These are phyloP conservation scores for Cydia amplana DNA, from an alignment of 1,140 invertebrate species.

Conservation along the genomic window DNA sequence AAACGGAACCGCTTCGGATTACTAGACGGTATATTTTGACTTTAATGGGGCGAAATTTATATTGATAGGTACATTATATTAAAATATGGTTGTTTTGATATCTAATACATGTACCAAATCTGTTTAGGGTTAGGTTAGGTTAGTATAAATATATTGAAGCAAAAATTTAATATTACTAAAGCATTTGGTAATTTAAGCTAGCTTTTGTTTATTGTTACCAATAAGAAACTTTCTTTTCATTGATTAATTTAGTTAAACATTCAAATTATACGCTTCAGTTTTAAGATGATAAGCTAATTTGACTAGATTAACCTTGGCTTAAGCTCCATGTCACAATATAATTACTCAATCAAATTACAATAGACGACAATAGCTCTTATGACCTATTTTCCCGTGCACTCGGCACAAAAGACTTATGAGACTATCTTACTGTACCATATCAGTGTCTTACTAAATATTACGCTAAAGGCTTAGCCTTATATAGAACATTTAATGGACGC, in stretches of 20 bases:
- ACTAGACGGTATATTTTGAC: not conserved
- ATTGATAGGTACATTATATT: not conserved
- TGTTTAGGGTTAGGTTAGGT: too few relatives aligned
- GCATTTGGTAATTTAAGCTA: too few relatives aligned
- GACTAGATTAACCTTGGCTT: slow-evolving; percentile 5
- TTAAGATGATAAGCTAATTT: not conserved
- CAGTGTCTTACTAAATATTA: slow-evolving; percentile 3
- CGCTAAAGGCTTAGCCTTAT: not conserved
- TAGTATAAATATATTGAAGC: too few relatives aligned
- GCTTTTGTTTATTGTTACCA: too few relatives aligned
- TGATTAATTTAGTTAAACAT: not conserved
- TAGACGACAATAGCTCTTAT: not conserved
- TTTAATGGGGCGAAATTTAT: not conserved
- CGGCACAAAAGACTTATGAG: slow-evolving; percentile 6
- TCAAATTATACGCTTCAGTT: not conserved
- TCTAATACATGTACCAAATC: too few relatives aligned
- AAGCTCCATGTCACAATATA: not conserved
- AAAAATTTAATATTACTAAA: too few relatives aligned
- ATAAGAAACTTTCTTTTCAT: too few relatives aligned
- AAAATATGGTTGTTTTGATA: too few relatives aligned
- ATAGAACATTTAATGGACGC: slow-evolving; percentile 15
- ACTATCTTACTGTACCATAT: not conserved
- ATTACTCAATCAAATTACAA: slow-evolving; percentile 5
- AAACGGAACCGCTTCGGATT: not conserved
- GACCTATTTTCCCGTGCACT: not conserved